Base-by-base conservation (phyloP, 2,888 invertebrate genomes). In the Agriopis leucophaearia region DNA sequence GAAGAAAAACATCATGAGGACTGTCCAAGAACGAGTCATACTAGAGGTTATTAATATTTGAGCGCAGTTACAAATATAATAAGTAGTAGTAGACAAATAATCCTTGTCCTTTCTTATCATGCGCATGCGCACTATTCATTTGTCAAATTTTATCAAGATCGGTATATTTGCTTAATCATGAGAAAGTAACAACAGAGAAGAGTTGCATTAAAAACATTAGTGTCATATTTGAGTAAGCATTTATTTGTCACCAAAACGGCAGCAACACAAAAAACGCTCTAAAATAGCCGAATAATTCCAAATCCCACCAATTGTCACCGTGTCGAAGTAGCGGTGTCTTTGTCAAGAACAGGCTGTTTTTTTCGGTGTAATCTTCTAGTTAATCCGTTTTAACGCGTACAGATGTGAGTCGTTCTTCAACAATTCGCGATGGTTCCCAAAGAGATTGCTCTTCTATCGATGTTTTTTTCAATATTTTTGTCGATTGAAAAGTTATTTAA, bases 351-450 rank as follows among this genome's bases (percentile, higher is more conserved):
- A 76, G 65, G 73, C 78, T 79, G 73, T 81, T 86, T 90, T 92
- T 90, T 89, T 78, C 85, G 35, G 85, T 89, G 89, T 93, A 93
- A 94, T 93, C 92, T 91, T 85, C 81, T 79, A 74, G 85, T 84
- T 94, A 94, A 94, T 92, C 94, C 92, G 89, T 92, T 94, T 92
- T 91, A 93, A 89, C 91, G 88, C 89, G 84, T 86, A 90, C 93
- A 94, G 92, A 94, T 94, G 94, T 88, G 90, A 81, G 76, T 71
- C 78, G 71, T 64, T 73, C 59, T 74, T 75, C 74, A 83, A 61
- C 68, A 73, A 86, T 85, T 84, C 83, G 79, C 78, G 77, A 76
- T 73, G 69, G 72, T 80, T 79, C 77, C 76, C 74, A 81, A 83
- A 81, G 80, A 81, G 51, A 81, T 81, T 78, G 75, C 74, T 75